Percentiles rank a stretch among this genome's conserved stretches.
Evolutionary conservation across 2,888 invertebrate species (phyloP).

Genomic region (Sphaeridia pumilis): DNA sequence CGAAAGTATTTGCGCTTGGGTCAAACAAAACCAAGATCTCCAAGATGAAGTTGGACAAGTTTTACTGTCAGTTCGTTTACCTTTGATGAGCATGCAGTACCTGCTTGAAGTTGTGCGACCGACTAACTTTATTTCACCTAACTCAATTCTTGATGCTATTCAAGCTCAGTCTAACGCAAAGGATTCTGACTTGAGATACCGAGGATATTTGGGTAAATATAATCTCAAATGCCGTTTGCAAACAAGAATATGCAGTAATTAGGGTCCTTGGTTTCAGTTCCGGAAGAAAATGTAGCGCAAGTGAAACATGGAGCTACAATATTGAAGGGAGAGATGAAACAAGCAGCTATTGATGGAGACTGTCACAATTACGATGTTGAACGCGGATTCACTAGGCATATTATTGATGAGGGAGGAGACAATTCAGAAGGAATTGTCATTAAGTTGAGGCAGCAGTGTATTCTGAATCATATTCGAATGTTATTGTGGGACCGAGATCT

Average conservation of each 20-base stretch:
- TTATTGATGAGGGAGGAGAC: constrained; percentile 60
- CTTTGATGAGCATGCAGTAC: constrained; percentile 77
- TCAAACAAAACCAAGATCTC: constrained; percentile 59
- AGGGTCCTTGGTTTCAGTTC: too few species aligned
- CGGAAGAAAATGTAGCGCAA: constrained; percentile 86
- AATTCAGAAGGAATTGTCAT: constrained; percentile 58
- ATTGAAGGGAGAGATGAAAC: constrained; percentile 76
- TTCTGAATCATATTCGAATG: constrained; percentile 86
- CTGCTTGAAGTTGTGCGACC: constrained; percentile 79
- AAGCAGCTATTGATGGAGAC: constrained; percentile 81
- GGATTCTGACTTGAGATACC: constrained; percentile 66
- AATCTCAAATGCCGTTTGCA: neutral
- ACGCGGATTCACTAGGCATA: constrained; percentile 77
- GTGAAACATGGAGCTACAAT: constrained; percentile 70
- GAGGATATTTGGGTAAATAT: constrained; percentile 61
- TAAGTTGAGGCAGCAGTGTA: constrained; percentile 64
- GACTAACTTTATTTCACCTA: constrained; percentile 67
- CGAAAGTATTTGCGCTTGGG: constrained; percentile 64
- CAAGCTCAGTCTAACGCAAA: constrained; percentile 68
- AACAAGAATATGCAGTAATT: neutral
- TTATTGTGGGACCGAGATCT: constrained; percentile 89
- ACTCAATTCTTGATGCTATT: constrained; percentile 87
- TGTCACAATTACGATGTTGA: constrained; percentile 80
- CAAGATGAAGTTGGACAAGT: constrained; percentile 38
- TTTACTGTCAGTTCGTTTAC: constrained; percentile 53